phyloP scores from a whole-genome alignment of 2,113 vertebrate genomes.

The Dicerorhinus sumatrensis region DNA sequence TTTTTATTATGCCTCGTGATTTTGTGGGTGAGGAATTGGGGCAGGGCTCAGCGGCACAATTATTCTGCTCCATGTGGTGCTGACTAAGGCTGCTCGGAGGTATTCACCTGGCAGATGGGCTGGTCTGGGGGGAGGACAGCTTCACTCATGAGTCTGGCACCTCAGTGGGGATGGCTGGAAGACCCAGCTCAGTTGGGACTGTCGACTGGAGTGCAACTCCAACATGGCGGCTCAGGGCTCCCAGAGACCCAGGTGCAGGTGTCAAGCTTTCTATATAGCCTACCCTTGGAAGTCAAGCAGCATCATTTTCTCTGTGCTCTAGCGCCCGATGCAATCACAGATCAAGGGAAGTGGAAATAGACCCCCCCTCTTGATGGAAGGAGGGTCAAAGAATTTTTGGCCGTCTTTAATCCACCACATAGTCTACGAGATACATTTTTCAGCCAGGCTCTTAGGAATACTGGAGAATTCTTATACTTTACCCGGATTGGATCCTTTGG shows the following conservation, averaged over 20 bases:
- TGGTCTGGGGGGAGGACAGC: not conserved
- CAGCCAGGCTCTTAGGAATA: not conserved
- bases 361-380: not conserved
- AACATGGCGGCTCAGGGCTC: not conserved
- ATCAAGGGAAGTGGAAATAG: not conserved
- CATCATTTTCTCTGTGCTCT: not conserved
- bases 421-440: not conserved
- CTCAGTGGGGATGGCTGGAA: not conserved
- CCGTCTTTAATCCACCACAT: not conserved
- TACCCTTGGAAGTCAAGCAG: not conserved
- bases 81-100: not conserved
- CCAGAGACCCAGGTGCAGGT: not conserved
- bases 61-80: not conserved
- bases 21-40: conserved; percentile 3
- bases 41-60: not conserved
- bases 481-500: not conserved
- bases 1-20: not conserved
- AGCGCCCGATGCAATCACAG: rapidly evolving
- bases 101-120: not conserved
- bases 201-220: not conserved
- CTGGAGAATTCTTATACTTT: not conserved
- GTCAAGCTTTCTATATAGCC: not conserved
- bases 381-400: not conserved
- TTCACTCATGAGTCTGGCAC: not conserved
- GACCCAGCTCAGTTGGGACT: not conserved